phyloP scores from a whole-genome alignment of 2,113 vertebrate species.

The Tetrax tetrax region DNA sequence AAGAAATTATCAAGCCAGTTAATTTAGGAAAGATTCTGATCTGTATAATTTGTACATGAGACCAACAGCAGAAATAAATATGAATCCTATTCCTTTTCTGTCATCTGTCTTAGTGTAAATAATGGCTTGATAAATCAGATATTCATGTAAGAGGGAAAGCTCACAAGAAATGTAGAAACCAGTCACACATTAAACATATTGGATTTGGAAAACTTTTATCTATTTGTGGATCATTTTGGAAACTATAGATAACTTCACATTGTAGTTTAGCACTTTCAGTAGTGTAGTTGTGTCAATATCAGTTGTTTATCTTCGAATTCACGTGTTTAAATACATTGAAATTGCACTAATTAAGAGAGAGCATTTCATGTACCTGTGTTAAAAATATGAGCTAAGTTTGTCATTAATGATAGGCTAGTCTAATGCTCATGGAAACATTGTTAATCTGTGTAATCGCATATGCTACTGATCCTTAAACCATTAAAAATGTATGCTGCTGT shows the following conservation, averaged over 20 bases:
- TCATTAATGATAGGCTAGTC: background rate
- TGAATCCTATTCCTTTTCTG: background rate
- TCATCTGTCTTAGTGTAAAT: background rate
- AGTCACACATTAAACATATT: background rate
- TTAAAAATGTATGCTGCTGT: slow-evolving; percentile 31
- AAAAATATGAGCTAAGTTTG: background rate
- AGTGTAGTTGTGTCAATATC: background rate
- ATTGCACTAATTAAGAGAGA: background rate
- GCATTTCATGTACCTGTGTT: background rate
- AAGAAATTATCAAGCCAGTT: background rate
- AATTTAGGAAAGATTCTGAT: background rate
- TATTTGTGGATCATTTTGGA: background rate
- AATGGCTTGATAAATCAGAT: background rate
- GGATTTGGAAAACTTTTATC: background rate
- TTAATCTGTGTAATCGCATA: slow-evolving; percentile 14
- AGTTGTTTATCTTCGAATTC: background rate
- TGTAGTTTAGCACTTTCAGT: background rate
- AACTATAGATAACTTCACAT: background rate
- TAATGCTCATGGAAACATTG: background rate
- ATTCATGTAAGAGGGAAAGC: background rate
- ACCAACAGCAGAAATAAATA: background rate
- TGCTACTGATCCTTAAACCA: slow-evolving; percentile 8
- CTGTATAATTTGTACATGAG: background rate
- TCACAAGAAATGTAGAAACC: background rate
- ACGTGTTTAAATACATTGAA: background rate